Evolutionary conservation across 2,797 vertebrate genomes (phyloP).

Genomic region (Notolabrus celidotus): DNA sequence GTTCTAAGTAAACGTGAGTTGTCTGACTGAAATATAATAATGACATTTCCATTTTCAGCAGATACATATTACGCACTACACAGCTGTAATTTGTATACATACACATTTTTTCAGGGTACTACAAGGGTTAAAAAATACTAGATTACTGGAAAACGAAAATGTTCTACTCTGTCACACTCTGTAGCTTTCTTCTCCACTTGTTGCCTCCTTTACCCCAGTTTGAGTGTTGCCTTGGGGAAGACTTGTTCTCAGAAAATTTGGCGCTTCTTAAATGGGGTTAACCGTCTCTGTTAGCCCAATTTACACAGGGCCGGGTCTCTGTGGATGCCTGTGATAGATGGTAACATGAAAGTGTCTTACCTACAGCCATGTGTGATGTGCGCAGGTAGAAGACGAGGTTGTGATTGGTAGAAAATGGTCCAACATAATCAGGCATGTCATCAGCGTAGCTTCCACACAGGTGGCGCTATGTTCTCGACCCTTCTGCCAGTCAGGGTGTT

Average conservation of each 20-base stretch:
- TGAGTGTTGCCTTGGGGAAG: conserved; percentile 74
- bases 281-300: conserved; percentile 70
- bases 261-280: conserved; percentile 79
- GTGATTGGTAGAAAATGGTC: conserved; percentile 25
- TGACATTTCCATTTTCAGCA: too few relatives aligned
- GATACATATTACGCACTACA: too few relatives aligned
- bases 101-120: background rate
- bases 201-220: conserved; percentile 74
- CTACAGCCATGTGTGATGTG: conserved; percentile 29
- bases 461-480: conserved; percentile 20
- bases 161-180: background rate
- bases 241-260: conserved; percentile 72
- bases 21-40: too few relatives aligned
- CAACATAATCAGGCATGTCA: conserved; percentile 15
- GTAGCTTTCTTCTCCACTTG: background rate
- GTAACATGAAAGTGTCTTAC: conserved; percentile 43
- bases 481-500: conserved; percentile 16
- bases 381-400: conserved; percentile 24
- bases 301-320: conserved; percentile 69
- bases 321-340: conserved; percentile 68
- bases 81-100: too few relatives aligned
- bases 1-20: too few relatives aligned
- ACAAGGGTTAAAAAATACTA: background rate
- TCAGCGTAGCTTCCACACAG: background rate
- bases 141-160: conserved; percentile 4